Conservation (phyloP, 1,140 invertebrate species). For the Agrypnia vestita region DNA sequence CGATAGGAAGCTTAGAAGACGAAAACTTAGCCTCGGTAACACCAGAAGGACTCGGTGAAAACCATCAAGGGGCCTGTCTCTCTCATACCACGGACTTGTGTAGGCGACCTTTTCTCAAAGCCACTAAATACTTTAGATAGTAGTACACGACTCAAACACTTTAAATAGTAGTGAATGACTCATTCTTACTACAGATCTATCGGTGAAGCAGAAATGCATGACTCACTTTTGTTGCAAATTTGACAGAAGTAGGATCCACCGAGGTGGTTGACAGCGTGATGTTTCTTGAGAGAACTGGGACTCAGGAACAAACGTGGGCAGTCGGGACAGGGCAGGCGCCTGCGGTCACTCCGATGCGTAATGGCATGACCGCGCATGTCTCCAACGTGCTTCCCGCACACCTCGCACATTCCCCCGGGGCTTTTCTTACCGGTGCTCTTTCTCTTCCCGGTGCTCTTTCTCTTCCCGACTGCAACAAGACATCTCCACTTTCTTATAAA, state of each 20-base stretch:
- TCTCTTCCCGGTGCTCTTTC: conserved; percentile 10
- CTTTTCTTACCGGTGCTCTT: neutral
- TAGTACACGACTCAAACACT: too few species aligned
- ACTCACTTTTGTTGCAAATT: conserved; percentile 55
- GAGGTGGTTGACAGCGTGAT: conserved; percentile 45
- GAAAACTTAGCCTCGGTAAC: too few species aligned
- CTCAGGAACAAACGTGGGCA: conserved; percentile 45
- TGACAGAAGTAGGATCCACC: conserved; percentile 51
- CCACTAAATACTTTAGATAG: too few species aligned
- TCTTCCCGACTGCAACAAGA: neutral
- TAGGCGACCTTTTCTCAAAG: too few species aligned
- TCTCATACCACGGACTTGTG: too few species aligned
- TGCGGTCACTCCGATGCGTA: conserved; percentile 4
- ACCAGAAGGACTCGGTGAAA: too few species aligned
- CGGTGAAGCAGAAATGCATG: neutral
- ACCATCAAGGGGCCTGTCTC: too few species aligned
- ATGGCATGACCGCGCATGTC: conserved; percentile 37
- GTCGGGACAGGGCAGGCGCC: conserved; percentile 32
- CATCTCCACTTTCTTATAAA: too few species aligned
- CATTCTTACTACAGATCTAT: too few species aligned
- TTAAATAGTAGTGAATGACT: too few species aligned
- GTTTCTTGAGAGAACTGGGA: conserved; percentile 5
- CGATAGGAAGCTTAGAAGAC: too few species aligned
- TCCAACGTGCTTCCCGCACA: conserved; percentile 50
- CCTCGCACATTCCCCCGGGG: conserved; percentile 37